Percentiles rank a stretch among this genome's conserved stretches.
Conservation (phyloP, 2,888 invertebrate genomes). For the Acleris holmiana region DNA sequence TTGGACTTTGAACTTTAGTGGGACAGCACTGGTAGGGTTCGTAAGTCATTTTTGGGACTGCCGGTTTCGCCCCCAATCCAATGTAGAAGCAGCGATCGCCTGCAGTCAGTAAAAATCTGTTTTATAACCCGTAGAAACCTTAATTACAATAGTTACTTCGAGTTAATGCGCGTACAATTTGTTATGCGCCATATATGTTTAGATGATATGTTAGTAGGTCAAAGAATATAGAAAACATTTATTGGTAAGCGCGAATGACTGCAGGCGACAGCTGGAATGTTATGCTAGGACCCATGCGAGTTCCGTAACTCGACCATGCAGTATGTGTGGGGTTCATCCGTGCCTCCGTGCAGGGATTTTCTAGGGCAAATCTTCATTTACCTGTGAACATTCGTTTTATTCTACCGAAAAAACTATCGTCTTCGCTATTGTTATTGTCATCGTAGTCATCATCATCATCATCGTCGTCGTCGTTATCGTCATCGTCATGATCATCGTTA, state of each 20-base stretch:
- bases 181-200: slow-evolving; percentile 77
- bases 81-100: slow-evolving; percentile 99
- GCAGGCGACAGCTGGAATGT: slow-evolving; percentile 86
- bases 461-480: slow-evolving; percentile 57
- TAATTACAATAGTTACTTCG: slow-evolving; percentile 71
- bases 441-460: slow-evolving; percentile 74
- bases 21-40: slow-evolving; percentile 97
- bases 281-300: slow-evolving; percentile 75
- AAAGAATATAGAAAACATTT: slow-evolving; percentile 77
- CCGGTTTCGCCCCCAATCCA: slow-evolving; percentile 95
- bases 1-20: slow-evolving; percentile 90
- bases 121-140: slow-evolving; percentile 83
- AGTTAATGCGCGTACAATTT: slow-evolving; percentile 77
- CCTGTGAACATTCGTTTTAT: slow-evolving; percentile 82
- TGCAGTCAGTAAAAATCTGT: slow-evolving; percentile 95
- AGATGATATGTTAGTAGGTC: slow-evolving; percentile 81
- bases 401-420: slow-evolving; percentile 79
- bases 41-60: slow-evolving; percentile 90
- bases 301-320: slow-evolving; percentile 75
- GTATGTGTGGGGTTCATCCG: slow-evolving; percentile 69
- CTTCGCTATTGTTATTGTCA: slow-evolving; percentile 75
- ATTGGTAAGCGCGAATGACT: slow-evolving; percentile 85
- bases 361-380: slow-evolving; percentile 70
- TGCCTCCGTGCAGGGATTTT: slow-evolving; percentile 70
- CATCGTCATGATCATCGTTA: not conserved